These are phyloP conservation scores for Dromius quadrimaculatus DNA, from an alignment of 2,888 invertebrate genomes.

Conservation along the genomic window DNA sequence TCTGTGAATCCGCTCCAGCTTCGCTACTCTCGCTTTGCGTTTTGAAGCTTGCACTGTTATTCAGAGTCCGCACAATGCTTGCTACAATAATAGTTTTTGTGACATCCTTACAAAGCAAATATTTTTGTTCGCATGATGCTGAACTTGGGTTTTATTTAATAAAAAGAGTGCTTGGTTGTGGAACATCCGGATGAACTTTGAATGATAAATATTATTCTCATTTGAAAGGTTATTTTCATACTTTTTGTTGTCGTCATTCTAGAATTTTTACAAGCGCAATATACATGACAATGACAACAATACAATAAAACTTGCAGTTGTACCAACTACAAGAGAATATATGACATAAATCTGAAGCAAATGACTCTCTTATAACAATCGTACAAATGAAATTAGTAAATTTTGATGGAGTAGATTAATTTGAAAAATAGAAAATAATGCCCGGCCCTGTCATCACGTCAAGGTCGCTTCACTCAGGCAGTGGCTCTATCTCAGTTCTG, in stretches of 20 bases:
- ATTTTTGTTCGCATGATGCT: constrained; percentile 47
- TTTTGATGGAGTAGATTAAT: constrained; percentile 17
- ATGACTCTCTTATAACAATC: not conserved
- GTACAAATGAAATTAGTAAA: constrained; percentile 1
- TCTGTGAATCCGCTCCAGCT: constrained; percentile 15
- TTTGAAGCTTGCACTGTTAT: constrained; percentile 47
- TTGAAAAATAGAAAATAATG: too few species aligned
- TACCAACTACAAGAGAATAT: too few species aligned
- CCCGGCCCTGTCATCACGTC: too few species aligned
- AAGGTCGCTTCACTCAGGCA: too few species aligned
- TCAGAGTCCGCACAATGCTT: constrained; percentile 45
- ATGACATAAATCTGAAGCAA: not conserved
- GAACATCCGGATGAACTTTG: constrained; percentile 26
- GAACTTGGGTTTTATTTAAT: constrained; percentile 39
- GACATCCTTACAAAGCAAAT: constrained; percentile 46
- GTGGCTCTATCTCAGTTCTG: too few species aligned
- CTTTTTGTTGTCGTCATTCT: not conserved
- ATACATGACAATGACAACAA: too few species aligned
- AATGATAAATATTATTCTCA: constrained; percentile 29
- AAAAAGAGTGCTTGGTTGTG: constrained; percentile 12
- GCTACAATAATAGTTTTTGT: constrained; percentile 45
- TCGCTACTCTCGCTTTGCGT: constrained; percentile 34
- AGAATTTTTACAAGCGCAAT: not conserved
- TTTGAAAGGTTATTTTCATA: constrained; percentile 23
- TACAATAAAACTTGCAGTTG: too few species aligned